These are phyloP conservation scores for Dysidea cf. avara DNA, from an alignment of 37 sponge, comb jelly and placozoan genomes.

Conservation along the genomic window DNA sequence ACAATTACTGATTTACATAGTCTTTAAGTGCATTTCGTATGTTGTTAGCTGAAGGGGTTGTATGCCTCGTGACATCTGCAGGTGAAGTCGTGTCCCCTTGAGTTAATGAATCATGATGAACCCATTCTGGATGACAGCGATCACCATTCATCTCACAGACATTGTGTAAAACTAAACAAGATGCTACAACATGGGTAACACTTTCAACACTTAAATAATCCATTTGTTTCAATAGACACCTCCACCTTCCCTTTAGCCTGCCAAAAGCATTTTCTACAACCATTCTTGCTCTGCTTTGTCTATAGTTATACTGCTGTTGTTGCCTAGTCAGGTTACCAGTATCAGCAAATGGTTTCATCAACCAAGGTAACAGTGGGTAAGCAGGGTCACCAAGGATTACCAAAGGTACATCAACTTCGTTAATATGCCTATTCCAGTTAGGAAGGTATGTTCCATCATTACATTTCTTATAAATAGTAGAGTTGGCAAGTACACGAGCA, in stretches of 20 bases:
- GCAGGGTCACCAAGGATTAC: conserved; percentile 55
- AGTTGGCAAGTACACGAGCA: conserved; percentile 33
- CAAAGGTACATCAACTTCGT: conserved; percentile 13
- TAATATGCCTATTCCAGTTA: not conserved
- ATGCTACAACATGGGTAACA: conserved; percentile 15
- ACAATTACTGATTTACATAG: too few species aligned
- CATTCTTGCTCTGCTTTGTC: conserved; percentile 45
- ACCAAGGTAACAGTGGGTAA: conserved; percentile 33
- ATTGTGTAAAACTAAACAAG: conserved; percentile 31
- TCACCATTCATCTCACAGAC: conserved; percentile 33
- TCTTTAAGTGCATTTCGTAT: too few species aligned
- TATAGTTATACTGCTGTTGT: conserved; percentile 28
- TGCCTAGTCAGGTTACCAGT: not conserved
- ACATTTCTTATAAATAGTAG: conserved; percentile 11
- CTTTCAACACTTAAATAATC: too few species aligned
- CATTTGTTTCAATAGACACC: too few species aligned
- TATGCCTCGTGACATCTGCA: too few species aligned
- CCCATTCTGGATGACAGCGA: conserved; percentile 16
- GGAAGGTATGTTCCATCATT: conserved; percentile 16
- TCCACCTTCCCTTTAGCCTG: too few species aligned
- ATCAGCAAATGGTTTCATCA: conserved; percentile 47
- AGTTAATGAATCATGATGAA: not conserved
- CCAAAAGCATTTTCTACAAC: too few species aligned
- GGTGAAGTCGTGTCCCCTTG: too few species aligned
- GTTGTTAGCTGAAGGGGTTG: too few species aligned